A percentile compares a stretch with the other conserved stretches of the same genome.
These are phyloP conservation scores for Lacerta bilineata DNA, from an alignment of 2,797 vertebrate species.

Conservation along the genomic window DNA sequence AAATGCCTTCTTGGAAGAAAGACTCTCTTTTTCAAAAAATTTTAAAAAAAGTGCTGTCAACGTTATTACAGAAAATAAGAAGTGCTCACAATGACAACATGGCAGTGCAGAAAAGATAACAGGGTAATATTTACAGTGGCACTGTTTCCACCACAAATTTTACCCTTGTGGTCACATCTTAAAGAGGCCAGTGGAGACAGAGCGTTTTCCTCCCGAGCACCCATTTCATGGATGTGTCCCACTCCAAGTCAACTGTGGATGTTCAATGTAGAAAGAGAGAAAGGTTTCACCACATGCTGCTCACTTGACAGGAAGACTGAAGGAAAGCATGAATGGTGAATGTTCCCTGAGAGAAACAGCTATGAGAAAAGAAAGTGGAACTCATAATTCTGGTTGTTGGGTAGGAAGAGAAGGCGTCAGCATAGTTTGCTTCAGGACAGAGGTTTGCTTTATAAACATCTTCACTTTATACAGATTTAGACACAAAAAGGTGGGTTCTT, in stretches of 20 bases:
- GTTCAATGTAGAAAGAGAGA: background rate
- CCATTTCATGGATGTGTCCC: background rate
- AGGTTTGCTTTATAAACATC: background rate
- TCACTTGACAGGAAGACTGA: background rate
- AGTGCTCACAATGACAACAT: slow-evolving; percentile 48
- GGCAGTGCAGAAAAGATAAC: background rate
- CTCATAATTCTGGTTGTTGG: background rate
- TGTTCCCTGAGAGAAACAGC: background rate
- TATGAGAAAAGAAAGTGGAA: background rate
- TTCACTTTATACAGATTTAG: slow-evolving; percentile 30
- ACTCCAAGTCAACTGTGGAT: background rate
- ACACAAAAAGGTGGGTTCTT: slow-evolving; percentile 7
- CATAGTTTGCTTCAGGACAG: background rate
- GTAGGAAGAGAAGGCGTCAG: background rate
- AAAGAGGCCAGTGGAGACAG: background rate
- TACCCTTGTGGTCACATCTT: background rate
- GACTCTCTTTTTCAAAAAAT: background rate
- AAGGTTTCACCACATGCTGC: background rate
- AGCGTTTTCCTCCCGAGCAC: background rate
- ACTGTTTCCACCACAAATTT: slow-evolving; percentile 34
- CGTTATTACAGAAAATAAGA: slow-evolving; percentile 45
- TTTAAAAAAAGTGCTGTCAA: slow-evolving; percentile 26
- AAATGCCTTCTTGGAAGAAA: slow-evolving; percentile 43
- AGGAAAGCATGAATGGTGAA: background rate
- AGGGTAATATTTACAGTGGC: background rate